These are phyloP conservation scores for Nannoperca australis DNA, from an alignment of 2,797 vertebrate genomes.

Conservation along the genomic window DNA sequence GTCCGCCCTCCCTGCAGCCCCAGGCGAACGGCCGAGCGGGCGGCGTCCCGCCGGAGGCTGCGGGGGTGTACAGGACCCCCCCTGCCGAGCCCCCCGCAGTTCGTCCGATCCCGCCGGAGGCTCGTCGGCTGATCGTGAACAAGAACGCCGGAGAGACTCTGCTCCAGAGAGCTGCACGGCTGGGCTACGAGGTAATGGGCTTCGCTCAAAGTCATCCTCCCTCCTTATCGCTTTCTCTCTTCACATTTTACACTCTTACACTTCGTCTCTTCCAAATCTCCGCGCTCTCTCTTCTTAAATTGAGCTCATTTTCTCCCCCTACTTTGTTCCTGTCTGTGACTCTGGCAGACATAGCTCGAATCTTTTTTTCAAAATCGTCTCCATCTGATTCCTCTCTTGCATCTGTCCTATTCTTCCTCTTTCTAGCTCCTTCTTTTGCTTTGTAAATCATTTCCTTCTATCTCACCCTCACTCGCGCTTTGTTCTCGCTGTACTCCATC, in stretches of 20 bases:
- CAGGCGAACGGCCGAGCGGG: slow-evolving; percentile 67
- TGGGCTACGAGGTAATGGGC: slow-evolving; percentile 93
- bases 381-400: slow-evolving; percentile 47
- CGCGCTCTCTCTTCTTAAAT: slow-evolving; percentile 50
- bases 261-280: slow-evolving; percentile 48
- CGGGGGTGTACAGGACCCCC: slow-evolving; percentile 83
- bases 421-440: slow-evolving; percentile 43
- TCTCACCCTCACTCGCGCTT: slow-evolving; percentile 46
- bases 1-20: slow-evolving; percentile 80
- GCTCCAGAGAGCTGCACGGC: slow-evolving; percentile 94
- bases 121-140: slow-evolving; percentile 96
- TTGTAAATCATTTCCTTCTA: slow-evolving; percentile 50
- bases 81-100: slow-evolving; percentile 86
- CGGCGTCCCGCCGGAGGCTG: slow-evolving; percentile 63
- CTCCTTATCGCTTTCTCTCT: slow-evolving; percentile 36
- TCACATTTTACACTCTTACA: slow-evolving; percentile 49
- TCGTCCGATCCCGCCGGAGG: slow-evolving; percentile 96
- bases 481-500: slow-evolving; percentile 61
- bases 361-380: slow-evolving; percentile 41
- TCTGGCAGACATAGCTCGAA: slow-evolving; percentile 31
- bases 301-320: slow-evolving; percentile 68
- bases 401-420: slow-evolving; percentile 49
- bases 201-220: slow-evolving; percentile 28
- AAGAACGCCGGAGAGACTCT: slow-evolving; percentile 98
- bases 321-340: slow-evolving; percentile 63